Evolutionary conservation across 2,888 invertebrate genomes (phyloP), one percentile per base, ranked within the genome.

Genomic region (Conomelus anceps): DNA sequence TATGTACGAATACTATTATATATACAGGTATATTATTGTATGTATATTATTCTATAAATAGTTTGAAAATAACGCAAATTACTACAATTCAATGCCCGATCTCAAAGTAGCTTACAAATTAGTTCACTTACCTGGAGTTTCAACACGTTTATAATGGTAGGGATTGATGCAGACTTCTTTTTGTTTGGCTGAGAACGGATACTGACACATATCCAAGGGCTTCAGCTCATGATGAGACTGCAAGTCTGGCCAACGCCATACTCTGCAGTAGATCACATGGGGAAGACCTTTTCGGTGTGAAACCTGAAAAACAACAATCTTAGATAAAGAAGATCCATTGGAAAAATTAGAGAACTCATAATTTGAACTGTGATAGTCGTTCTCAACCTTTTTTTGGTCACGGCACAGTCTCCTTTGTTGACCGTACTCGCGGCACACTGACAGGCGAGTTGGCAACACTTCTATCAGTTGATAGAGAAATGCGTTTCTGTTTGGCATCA

Each of bases 101-200:
- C 4, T 11, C 4, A 26, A 26, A 7, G 11, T 26, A 4, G 26
- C 3, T 13, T 0, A 1, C 22, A 7, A 11, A 89, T 23, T 22
- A 24, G 23, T 23, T 29, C 84, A 89, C 91, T 90, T 92, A 94
- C 95, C 95, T 91, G 99, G 99, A 93, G 98, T 98, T 93, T 99
- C 99, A 0, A 99, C 99, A 89, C 99, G 95, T 93, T 98, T 98
- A 93, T 99, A 99, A 94, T 99, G 99, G 94, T 99, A 99, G 0
- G 99, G 99, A 94, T 99, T 99, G 92, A 99, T 99, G 95, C 99
- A 99, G 89, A 99, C 99, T 94, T 99, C 99, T 93, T 99, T 99
- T 93, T 99, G 98, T 94, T 99, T 99, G 63, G 98, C 97, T 92
- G 98, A 98, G 94, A 99, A 99, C 23, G 99, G 99, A 94, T 96